Percentiles rank a stretch among this genome's conserved stretches.
These are phyloP conservation scores for Standfussiana lucernea DNA, from an alignment of 2,888 invertebrate species.

Conservation along the genomic window DNA sequence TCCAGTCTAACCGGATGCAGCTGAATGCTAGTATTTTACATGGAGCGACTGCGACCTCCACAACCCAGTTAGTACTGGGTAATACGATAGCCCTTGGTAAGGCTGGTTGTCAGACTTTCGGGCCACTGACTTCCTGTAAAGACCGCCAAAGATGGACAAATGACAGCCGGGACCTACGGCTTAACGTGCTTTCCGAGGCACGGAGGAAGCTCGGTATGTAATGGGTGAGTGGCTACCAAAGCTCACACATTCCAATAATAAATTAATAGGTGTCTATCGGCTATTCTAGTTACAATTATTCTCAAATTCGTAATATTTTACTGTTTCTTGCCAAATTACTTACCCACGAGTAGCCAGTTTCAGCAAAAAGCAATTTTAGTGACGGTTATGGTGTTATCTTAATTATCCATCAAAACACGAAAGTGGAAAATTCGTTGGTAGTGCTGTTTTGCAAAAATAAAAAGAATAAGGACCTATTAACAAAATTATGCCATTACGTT, in stretches of 20 bases:
- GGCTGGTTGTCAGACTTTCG: no score
- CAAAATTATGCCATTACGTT: background rate
- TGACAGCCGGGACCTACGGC: no score
- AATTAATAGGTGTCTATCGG: background rate
- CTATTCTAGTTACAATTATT: background rate
- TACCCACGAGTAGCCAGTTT: background rate
- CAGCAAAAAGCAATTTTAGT: background rate
- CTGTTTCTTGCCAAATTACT: background rate
- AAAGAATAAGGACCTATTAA: background rate
- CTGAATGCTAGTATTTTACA: no score
- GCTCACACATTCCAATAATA: conserved; percentile 6
- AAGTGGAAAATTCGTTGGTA: conserved; percentile 7
- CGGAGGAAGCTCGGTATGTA: no score
- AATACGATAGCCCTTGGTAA: no score
- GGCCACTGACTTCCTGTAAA: no score
- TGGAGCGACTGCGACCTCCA: no score
- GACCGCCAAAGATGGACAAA: no score
- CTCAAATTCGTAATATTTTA: conserved; percentile 1
- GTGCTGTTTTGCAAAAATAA: conserved; percentile 27
- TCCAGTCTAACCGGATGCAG: no score
- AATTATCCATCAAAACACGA: conserved; percentile 6
- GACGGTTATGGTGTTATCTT: conserved; percentile 41
- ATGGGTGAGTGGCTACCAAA: no score
- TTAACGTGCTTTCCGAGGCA: no score
- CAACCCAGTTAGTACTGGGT: no score